Conservation (phyloP, 2,888 invertebrate species). For the Campoletis raptor region DNA sequence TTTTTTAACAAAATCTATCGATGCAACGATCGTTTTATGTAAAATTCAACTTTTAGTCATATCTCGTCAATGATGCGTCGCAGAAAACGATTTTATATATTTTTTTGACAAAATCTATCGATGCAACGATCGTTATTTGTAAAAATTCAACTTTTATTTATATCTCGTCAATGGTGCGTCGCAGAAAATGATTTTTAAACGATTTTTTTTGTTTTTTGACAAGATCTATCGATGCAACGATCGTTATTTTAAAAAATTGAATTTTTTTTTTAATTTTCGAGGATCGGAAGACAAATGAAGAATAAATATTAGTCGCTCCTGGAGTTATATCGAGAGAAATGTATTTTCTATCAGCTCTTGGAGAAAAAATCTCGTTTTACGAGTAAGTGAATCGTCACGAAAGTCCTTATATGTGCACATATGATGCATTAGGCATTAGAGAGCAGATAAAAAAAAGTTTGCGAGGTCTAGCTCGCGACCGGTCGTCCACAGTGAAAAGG, state of each 20-base stretch:
- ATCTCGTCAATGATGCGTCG: too few relatives aligned
- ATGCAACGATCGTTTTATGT: background rate
- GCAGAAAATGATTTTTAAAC: too few relatives aligned
- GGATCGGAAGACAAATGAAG: background rate
- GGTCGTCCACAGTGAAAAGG: constrained; percentile 60
- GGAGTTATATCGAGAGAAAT: background rate
- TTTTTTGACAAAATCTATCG: background rate
- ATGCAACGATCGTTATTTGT: background rate
- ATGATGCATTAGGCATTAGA: constrained; percentile 1
- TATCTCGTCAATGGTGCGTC: too few relatives aligned
- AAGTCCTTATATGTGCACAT: background rate
- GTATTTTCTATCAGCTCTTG: background rate
- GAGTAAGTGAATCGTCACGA: constrained; percentile 10
- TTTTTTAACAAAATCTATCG: background rate
- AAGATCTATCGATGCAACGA: background rate
- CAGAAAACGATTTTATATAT: too few relatives aligned
- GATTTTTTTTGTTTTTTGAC: too few relatives aligned
- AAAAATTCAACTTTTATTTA: too few relatives aligned
- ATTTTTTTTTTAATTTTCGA: background rate
- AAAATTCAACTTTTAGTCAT: too few relatives aligned
- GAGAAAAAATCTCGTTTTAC: background rate
- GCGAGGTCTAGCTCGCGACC: constrained; percentile 54
- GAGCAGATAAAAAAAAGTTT: constrained; percentile 46
- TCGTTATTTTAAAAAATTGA: background rate
- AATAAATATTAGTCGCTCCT: background rate